These are phyloP conservation scores for Cebidichthys violaceus DNA, from an alignment of 2,113 vertebrate species.

Conservation along the genomic window DNA sequence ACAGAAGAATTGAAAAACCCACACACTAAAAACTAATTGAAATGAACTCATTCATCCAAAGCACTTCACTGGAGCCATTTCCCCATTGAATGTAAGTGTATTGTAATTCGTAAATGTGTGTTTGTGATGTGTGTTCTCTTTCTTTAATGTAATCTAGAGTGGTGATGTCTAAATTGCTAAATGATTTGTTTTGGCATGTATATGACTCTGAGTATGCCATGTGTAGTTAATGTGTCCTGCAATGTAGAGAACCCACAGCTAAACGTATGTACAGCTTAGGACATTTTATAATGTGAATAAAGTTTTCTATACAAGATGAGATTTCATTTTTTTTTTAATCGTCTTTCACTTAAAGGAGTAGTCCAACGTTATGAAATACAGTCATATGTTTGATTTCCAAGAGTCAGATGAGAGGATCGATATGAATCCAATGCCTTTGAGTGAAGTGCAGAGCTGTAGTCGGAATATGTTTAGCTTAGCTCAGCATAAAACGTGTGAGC, in stretches of 20 bases:
- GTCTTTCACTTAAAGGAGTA: background rate
- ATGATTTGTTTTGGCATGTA: constrained; percentile 62
- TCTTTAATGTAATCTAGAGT: constrained; percentile 31
- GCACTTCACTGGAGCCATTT: constrained; percentile 22
- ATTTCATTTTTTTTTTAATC: background rate
- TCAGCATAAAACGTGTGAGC: background rate
- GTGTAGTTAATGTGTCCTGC: constrained; percentile 67
- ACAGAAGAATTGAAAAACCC: background rate
- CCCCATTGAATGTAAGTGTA: constrained; percentile 49
- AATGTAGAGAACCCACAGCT: constrained; percentile 55
- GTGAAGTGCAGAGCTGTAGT: background rate
- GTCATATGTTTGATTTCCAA: background rate
- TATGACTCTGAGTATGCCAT: constrained; percentile 56
- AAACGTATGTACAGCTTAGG: constrained; percentile 72
- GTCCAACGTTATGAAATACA: background rate
- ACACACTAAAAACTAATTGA: background rate
- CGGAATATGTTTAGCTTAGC: background rate
- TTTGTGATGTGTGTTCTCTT: constrained; percentile 36
- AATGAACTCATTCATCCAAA: background rate
- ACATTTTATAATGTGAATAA: constrained; percentile 94
- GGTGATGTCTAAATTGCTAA: constrained; percentile 48
- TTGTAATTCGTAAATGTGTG: constrained; percentile 51
- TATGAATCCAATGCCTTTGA: background rate
- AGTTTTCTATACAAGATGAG: constrained; percentile 74
- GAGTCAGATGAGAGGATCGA: background rate